These are phyloP conservation scores for Drosophila merina DNA, from an alignment of 2,888 invertebrate genomes.

Conservation along the genomic window DNA sequence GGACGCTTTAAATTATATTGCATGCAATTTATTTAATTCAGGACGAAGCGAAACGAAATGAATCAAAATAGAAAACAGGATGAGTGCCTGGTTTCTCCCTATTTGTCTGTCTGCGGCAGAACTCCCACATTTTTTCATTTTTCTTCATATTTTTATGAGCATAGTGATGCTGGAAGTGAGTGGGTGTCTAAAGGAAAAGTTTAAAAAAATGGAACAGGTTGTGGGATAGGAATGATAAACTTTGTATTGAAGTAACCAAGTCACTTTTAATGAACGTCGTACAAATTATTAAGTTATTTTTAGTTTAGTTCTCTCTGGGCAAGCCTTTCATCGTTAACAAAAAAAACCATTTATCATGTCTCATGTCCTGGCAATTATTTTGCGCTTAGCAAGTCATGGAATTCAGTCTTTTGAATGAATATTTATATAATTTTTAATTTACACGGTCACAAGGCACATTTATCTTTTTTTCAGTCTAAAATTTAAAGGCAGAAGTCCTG, in stretches of 20 bases:
- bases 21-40: constrained; percentile 57
- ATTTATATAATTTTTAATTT: background rate
- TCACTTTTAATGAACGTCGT: constrained; percentile 1
- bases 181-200: background rate
- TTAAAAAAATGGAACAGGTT: background rate
- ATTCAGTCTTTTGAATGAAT: background rate
- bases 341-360: background rate
- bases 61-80: constrained; percentile 17
- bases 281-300: constrained; percentile 2
- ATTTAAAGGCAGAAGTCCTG: background rate
- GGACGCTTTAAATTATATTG: constrained; percentile 60
- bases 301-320: background rate
- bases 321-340: background rate
- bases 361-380: constrained; percentile 7
- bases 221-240: background rate
- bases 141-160: background rate
- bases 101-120: constrained; percentile 20
- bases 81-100: constrained; percentile 11
- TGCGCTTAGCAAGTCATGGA: background rate
- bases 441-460: background rate
- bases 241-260: background rate
- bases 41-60: constrained; percentile 22
- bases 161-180: background rate
- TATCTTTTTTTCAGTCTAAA: background rate
- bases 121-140: constrained; percentile 19